These are phyloP conservation scores for Plecotus auritus DNA, from an alignment of 2,113 vertebrate species.

Conservation along the genomic window DNA sequence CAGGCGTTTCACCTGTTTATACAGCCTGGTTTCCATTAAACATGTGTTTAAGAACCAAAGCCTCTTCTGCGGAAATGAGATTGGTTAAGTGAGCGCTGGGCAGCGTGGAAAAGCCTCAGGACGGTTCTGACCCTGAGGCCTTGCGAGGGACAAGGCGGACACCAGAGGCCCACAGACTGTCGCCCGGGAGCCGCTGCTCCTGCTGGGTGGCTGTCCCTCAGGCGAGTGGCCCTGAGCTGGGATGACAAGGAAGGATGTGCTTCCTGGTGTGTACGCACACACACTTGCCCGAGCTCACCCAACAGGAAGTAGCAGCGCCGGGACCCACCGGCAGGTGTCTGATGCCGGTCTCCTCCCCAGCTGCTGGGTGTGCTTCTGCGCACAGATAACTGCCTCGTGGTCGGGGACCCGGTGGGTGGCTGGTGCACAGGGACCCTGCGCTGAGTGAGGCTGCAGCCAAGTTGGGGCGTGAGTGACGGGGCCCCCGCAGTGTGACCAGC, in stretches of 20 bases:
- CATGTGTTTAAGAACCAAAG: neutral
- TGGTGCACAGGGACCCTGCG: neutral
- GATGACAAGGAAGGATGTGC: neutral
- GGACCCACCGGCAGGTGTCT: neutral
- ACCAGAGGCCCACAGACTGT: neutral
- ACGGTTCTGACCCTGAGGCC: neutral
- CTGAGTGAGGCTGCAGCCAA: neutral
- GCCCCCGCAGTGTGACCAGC: neutral
- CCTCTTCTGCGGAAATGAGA: neutral
- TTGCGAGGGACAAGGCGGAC: neutral
- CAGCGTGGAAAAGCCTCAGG: neutral
- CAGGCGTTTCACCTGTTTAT: neutral
- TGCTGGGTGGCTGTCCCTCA: neutral
- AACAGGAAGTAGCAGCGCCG: neutral
- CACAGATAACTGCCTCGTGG: neutral
- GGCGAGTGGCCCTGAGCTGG: neutral
- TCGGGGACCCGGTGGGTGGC: neutral
- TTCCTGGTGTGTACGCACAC: neutral
- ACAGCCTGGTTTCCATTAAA: constrained; percentile 37
- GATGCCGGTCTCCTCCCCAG: neutral
- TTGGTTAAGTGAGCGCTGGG: neutral
- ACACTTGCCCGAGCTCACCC: neutral
- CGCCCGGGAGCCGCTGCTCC: neutral
- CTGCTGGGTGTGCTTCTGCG: neutral
- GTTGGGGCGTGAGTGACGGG: neutral